These are phyloP conservation scores for Cheiracanthium punctorium DNA, from an alignment of 2,888 invertebrate genomes.

Conservation along the genomic window DNA sequence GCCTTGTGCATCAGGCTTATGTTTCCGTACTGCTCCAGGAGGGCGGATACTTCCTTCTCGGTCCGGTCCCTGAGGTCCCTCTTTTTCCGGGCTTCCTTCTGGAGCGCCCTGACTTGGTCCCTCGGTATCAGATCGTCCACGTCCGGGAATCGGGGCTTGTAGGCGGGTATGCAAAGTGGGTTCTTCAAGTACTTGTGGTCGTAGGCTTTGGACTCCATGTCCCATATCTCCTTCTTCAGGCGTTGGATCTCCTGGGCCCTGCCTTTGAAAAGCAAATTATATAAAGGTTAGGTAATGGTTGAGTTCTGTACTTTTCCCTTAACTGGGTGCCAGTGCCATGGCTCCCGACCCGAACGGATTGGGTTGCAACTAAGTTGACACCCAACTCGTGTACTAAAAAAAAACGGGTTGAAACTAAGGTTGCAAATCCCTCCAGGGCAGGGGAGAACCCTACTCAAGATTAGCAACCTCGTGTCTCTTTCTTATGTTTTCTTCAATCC, in stretches of 20 bases:
- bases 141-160: conserved; percentile 32
- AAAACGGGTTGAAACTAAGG: too few relatives aligned
- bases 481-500: too few relatives aligned
- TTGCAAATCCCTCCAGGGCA: too few relatives aligned
- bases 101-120: background rate
- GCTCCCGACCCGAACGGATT: too few relatives aligned
- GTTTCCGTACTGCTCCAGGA: conserved; percentile 42
- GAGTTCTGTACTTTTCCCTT: too few relatives aligned
- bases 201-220: conserved; percentile 42
- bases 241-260: conserved; percentile 41
- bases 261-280: background rate
- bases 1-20: conserved; percentile 44
- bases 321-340: too few relatives aligned
- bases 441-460: too few relatives aligned
- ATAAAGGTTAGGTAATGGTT: too few relatives aligned
- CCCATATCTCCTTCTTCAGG: conserved; percentile 29
- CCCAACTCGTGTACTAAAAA: too few relatives aligned
- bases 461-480: too few relatives aligned
- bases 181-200: conserved; percentile 42
- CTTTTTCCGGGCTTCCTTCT: conserved; percentile 22
- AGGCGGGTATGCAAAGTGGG: conserved; percentile 39
- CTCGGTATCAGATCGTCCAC: conserved; percentile 34
- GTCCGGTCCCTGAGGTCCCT: background rate
- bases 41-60: conserved; percentile 11
- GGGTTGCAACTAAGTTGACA: too few relatives aligned